Evolutionary conservation across 2,797 vertebrate genomes (phyloP).

Genomic region (Galago senegalensis): DNA sequence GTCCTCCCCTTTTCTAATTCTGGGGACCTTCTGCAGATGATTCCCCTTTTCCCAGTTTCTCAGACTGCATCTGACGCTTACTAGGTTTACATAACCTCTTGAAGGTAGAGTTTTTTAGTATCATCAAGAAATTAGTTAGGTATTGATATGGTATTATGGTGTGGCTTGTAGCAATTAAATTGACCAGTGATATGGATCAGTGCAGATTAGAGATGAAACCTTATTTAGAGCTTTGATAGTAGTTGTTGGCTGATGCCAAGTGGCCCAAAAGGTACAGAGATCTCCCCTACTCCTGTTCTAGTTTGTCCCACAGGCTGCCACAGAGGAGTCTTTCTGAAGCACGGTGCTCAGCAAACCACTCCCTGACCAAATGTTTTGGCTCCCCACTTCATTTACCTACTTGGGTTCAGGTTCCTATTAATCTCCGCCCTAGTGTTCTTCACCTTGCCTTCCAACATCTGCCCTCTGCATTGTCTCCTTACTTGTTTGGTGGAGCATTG

Average conservation of each 20-base stretch:
- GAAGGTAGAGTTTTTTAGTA: not conserved
- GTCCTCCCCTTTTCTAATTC: not conserved
- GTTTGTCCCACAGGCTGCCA: not conserved
- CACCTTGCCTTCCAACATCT: not conserved
- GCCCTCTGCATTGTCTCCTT: not conserved
- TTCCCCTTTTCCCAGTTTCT: constrained; percentile 7
- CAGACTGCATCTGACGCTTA: not conserved
- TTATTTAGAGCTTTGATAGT: not conserved
- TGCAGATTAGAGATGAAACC: constrained; percentile 10
- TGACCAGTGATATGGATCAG: not conserved
- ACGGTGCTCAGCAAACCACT: not conserved
- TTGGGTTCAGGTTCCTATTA: not conserved
- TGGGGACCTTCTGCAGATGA: not conserved
- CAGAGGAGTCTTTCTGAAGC: not conserved
- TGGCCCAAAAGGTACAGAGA: not conserved
- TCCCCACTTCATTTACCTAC: not conserved
- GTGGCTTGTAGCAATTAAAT: not conserved
- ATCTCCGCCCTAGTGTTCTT: not conserved
- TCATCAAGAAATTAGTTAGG: constrained; percentile 12
- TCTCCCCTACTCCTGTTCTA: not conserved
- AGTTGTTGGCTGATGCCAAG: not conserved
- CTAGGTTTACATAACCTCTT: not conserved
- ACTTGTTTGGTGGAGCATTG: not conserved
- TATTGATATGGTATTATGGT: not conserved
- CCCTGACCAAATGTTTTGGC: not conserved